These are phyloP conservation scores for Fragum fragum DNA, from an alignment of 2,888 invertebrate genomes.

Conservation along the genomic window DNA sequence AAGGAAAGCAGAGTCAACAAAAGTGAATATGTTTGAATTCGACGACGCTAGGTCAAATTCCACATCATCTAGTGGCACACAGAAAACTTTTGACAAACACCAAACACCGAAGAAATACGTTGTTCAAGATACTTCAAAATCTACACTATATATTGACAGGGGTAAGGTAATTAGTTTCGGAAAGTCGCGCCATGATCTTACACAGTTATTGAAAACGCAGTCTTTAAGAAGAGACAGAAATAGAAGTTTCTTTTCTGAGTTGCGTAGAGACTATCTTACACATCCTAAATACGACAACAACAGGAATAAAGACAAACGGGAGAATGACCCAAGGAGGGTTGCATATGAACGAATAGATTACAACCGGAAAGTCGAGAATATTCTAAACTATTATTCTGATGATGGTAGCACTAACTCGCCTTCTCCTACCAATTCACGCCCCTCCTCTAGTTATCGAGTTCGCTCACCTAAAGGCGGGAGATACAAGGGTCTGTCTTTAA, in stretches of 20 bases:
- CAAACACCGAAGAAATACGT: slow-evolving; percentile 64
- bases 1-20: slow-evolving; percentile 35
- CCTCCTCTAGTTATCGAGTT: slow-evolving; percentile 38
- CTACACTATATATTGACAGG: slow-evolving; percentile 73
- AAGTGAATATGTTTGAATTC: slow-evolving; percentile 60
- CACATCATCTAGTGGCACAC: background rate
- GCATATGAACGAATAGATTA: slow-evolving; percentile 73
- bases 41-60: slow-evolving; percentile 60
- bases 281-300: slow-evolving; percentile 69
- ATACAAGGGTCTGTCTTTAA: slow-evolving; percentile 51
- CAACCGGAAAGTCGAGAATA: slow-evolving; percentile 74
- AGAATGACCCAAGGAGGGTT: slow-evolving; percentile 58
- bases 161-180: slow-evolving; percentile 75
- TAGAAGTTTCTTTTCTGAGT: slow-evolving; percentile 72
- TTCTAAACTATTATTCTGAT: slow-evolving; percentile 72
- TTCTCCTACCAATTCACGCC: slow-evolving; percentile 39
- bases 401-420: slow-evolving; percentile 1
- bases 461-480: slow-evolving; percentile 48
- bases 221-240: slow-evolving; percentile 56
- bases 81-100: slow-evolving; percentile 31
- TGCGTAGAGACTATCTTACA: slow-evolving; percentile 73
- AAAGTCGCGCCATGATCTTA: slow-evolving; percentile 70
- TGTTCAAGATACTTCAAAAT: slow-evolving; percentile 65
- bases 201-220: slow-evolving; percentile 67
- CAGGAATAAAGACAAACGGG: slow-evolving; percentile 20